phyloP scores from a whole-genome alignment of 2,888 invertebrate genomes.

The Neuroscelio doddi region DNA sequence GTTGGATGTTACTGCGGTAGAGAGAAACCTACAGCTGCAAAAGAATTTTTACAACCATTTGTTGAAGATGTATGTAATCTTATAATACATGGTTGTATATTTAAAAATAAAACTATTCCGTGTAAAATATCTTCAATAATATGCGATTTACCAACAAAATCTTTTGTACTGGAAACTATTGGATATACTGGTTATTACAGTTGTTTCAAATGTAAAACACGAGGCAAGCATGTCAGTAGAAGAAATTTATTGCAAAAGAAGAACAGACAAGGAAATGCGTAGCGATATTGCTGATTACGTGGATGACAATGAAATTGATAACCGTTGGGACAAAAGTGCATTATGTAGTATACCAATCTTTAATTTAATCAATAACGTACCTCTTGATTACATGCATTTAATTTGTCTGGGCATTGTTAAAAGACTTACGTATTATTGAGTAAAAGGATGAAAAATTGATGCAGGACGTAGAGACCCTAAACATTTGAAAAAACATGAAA shows the following conservation, averaged over 20 bases:
- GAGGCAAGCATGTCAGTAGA: slow-evolving; percentile 13
- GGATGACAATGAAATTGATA: slow-evolving; percentile 4
- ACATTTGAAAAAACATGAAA: too few relatives aligned
- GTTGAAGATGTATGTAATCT: slow-evolving; percentile 7
- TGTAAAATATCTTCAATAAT: slow-evolving; percentile 14
- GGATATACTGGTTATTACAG: slow-evolving; percentile 28
- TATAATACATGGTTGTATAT: too few relatives aligned
- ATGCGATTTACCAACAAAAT: slow-evolving; percentile 30
- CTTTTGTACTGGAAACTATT: slow-evolving; percentile 23
- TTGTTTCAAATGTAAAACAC: slow-evolving; percentile 32
- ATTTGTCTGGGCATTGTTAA: slow-evolving; percentile 26
- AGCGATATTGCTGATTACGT: not conserved
- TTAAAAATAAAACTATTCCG: slow-evolving; percentile 4
- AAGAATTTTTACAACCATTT: slow-evolving; percentile 13
- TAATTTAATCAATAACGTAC: slow-evolving; percentile 25
- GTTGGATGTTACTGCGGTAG: slow-evolving; percentile 18
- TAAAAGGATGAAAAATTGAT: slow-evolving; percentile 14
- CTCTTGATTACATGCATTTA: slow-evolving; percentile 34
- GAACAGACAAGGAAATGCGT: slow-evolving; percentile 29
- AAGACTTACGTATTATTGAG: slow-evolving; percentile 22
- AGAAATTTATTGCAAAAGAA: slow-evolving; percentile 7
- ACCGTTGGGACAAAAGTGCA: slow-evolving; percentile 20
- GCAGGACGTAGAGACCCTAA: slow-evolving; percentile 10
- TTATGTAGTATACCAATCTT: slow-evolving; percentile 27
- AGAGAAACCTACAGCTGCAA: slow-evolving; percentile 9